Conservation (phyloP, 2,888 invertebrate genomes). For the Trichopria drosophilae region DNA sequence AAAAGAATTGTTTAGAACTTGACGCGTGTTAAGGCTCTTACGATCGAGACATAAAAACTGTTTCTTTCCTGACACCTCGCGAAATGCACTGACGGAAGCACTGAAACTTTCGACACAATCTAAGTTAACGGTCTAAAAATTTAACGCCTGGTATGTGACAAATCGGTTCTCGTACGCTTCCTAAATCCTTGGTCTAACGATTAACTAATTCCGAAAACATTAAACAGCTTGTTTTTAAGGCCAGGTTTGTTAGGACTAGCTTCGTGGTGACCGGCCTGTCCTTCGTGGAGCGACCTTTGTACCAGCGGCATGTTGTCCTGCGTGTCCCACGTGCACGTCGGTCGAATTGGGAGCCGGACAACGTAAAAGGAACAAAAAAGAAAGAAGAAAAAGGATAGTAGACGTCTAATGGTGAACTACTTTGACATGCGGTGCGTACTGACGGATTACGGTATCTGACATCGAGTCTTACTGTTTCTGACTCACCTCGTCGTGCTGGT, state of each 20-base stretch:
- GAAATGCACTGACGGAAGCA: too few species aligned
- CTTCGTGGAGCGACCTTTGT: slow-evolving; percentile 70
- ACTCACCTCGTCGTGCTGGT: slow-evolving; percentile 79
- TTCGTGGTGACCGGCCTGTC: slow-evolving; percentile 58
- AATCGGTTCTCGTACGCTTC: slow-evolving; percentile 41
- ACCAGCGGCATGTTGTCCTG: slow-evolving; percentile 62
- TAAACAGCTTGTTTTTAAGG: slow-evolving; percentile 83
- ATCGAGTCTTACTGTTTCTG: slow-evolving; percentile 40
- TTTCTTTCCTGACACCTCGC: too few species aligned
- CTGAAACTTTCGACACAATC: too few species aligned
- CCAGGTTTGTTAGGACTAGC: slow-evolving; percentile 70
- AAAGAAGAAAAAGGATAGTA: slow-evolving; percentile 35
- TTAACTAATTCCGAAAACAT: slow-evolving; percentile 81
- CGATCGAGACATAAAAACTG: too few species aligned
- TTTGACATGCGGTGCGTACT: slow-evolving; percentile 43
- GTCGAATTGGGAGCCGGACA: slow-evolving; percentile 49
- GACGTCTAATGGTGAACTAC: slow-evolving; percentile 32
- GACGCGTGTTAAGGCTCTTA: too few species aligned
- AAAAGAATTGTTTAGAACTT: too few species aligned
- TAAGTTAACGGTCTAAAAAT: too few species aligned
- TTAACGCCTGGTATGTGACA: slow-evolving; percentile 10
- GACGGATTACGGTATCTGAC: too few species aligned
- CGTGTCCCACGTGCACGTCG: slow-evolving; percentile 50
- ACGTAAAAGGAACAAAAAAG: slow-evolving; percentile 58
- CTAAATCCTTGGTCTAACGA: slow-evolving; percentile 69